Percentiles rank a stretch among this genome's conserved stretches.
These are phyloP conservation scores for Muntiacus muntjak DNA, from an alignment of 2,113 vertebrate species.

Conservation along the genomic window DNA sequence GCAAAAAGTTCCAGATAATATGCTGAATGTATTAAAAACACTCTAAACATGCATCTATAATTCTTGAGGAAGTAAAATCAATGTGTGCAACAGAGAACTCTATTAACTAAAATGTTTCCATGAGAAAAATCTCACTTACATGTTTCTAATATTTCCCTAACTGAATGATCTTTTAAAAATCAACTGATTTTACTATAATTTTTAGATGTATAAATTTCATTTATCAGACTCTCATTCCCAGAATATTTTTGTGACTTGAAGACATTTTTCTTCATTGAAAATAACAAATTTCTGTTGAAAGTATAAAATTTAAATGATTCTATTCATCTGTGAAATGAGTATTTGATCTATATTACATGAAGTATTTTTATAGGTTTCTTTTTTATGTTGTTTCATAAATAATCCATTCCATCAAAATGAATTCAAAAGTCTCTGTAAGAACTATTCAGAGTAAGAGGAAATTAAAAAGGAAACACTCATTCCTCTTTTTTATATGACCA, in stretches of 20 bases:
- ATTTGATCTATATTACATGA: background rate
- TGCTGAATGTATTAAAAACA: background rate
- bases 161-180: background rate
- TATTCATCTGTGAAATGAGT: background rate
- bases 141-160: background rate
- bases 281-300: background rate
- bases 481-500: background rate
- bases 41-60: background rate
- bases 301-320: background rate
- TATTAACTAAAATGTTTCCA: background rate
- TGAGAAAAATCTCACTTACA: background rate
- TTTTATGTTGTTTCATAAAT: background rate
- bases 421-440: background rate
- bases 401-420: conserved; percentile 8
- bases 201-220: background rate
- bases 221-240: background rate
- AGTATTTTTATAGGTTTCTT: background rate
- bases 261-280: background rate
- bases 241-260: background rate
- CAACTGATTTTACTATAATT: background rate
- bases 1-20: background rate
- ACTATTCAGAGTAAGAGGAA: background rate
- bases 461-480: conserved; percentile 4
- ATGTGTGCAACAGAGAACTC: background rate
- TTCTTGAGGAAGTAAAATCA: background rate